Conservation (phyloP, 2,888 invertebrate species). For the Yponomeuta plumbellus region DNA sequence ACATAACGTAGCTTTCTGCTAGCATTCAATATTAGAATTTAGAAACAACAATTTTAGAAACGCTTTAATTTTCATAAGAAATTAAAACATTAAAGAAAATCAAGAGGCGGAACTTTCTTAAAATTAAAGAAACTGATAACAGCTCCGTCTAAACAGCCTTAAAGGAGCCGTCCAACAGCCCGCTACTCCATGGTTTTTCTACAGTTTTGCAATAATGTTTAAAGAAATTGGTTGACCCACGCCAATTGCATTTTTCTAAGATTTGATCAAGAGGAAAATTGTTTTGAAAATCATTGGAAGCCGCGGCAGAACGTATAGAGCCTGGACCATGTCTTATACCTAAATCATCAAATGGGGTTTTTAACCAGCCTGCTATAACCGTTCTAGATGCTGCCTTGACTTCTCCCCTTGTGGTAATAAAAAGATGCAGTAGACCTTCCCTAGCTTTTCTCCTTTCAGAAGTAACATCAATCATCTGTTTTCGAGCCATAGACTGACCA, state of each 20-base stretch:
- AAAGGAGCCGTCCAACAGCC: too few relatives aligned
- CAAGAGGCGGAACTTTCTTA: too few relatives aligned
- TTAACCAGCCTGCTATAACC: background rate
- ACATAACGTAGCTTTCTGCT: too few relatives aligned
- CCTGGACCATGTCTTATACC: background rate
- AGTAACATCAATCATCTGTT: background rate
- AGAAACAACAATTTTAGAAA: too few relatives aligned
- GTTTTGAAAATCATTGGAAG: background rate
- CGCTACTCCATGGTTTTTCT: too few relatives aligned
- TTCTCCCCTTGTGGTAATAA: background rate
- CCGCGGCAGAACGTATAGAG: background rate
- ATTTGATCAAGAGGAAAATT: background rate
- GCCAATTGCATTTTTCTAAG: background rate
- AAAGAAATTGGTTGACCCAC: constrained; percentile 6
- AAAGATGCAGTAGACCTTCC: background rate
- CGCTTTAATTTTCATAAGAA: too few relatives aligned
- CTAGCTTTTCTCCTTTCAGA: background rate
- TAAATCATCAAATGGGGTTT: background rate
- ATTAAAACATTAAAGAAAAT: too few relatives aligned
- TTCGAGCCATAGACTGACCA: background rate
- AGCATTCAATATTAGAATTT: too few relatives aligned
- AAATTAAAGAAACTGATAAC: too few relatives aligned
- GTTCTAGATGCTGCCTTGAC: constrained; percentile 1
- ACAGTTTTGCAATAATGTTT: constrained; percentile 10
- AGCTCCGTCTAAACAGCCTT: too few relatives aligned